Conservation (phyloP, 2,797 vertebrate genomes). For the Syndactyla subalaris region DNA sequence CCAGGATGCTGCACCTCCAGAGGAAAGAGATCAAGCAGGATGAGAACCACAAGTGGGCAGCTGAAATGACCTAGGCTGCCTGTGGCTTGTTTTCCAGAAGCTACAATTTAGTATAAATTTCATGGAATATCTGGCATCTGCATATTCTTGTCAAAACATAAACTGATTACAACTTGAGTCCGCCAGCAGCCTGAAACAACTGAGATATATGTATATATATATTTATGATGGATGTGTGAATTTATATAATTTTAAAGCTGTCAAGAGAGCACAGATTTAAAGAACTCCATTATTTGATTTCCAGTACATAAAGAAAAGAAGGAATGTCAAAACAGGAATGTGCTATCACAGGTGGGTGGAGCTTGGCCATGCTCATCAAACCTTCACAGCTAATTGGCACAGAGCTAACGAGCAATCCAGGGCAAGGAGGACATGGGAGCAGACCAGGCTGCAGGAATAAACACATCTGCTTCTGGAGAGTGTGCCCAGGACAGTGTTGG, state of each 20-base stretch:
- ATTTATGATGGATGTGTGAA: not conserved
- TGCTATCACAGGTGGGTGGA: not conserved
- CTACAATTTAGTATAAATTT: not conserved
- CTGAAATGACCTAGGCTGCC: not conserved
- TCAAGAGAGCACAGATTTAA: not conserved
- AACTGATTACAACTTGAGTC: not conserved
- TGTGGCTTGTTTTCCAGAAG: not conserved
- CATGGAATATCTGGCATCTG: not conserved
- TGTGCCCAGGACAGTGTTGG: not conserved
- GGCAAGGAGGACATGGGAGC: not conserved
- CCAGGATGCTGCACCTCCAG: not conserved
- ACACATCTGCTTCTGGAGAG: fast-evolving
- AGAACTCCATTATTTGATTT: not conserved
- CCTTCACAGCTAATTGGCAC: not conserved
- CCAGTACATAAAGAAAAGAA: not conserved
- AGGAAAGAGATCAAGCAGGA: not conserved
- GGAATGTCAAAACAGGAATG: not conserved
- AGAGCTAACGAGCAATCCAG: not conserved
- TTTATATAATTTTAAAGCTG: not conserved
- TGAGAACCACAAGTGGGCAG: not conserved
- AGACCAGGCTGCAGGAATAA: not conserved
- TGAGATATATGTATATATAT: not conserved
- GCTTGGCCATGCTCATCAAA: not conserved
- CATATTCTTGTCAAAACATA: not conserved
- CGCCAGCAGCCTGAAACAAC: not conserved